These are phyloP conservation scores for Helicoverpa zea DNA, from an alignment of 1,140 invertebrate genomes.

Conservation along the genomic window DNA sequence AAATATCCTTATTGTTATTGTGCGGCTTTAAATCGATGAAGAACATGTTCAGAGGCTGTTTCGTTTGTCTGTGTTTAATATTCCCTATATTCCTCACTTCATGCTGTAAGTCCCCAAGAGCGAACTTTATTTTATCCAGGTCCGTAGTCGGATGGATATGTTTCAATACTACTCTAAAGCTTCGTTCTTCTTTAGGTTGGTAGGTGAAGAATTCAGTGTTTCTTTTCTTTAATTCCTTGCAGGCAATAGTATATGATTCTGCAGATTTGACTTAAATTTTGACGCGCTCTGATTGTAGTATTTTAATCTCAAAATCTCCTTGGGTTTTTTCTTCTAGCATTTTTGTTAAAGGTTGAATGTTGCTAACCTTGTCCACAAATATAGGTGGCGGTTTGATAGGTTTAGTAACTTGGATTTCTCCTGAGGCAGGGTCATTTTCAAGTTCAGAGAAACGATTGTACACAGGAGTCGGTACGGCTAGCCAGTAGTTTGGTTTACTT, in stretches of 20 bases:
- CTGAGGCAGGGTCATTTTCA: neutral
- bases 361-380: constrained; percentile 6
- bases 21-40: neutral
- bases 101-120: neutral
- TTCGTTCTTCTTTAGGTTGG: constrained; percentile 35
- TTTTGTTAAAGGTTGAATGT: constrained; percentile 11
- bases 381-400: neutral
- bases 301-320: constrained; percentile 9
- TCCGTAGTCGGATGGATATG: neutral
- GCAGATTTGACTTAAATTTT: neutral
- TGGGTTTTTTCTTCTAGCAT: neutral
- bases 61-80: neutral
- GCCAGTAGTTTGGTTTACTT: neutral
- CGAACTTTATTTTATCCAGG: neutral
- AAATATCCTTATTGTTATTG: neutral
- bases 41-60: neutral
- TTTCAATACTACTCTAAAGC: constrained; percentile 22
- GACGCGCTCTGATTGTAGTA: neutral
- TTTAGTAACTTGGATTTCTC: too few species aligned
- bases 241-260: constrained; percentile 5
- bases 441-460: neutral
- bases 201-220: constrained; percentile 47
- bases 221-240: constrained; percentile 22
- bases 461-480: neutral
- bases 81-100: neutral